Evolutionary conservation across 30 jellyfish, hydroid and myxozoan species (phyloP).

Genomic region (Catostylus mosaicus): DNA sequence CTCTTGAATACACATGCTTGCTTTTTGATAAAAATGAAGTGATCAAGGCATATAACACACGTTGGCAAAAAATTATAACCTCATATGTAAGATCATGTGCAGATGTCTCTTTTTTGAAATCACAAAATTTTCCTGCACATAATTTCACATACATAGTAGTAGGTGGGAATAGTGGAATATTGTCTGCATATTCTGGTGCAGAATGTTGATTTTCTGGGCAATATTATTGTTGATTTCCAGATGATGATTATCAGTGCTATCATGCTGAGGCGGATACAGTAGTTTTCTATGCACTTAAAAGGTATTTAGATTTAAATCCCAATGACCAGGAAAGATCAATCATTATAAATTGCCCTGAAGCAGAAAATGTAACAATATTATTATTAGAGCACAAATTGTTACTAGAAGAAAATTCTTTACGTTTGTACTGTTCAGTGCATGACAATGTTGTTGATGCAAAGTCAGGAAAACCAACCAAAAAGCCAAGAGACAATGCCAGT

Average conservation of each 20-base stretch:
- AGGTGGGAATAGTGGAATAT: slow-evolving; percentile 56
- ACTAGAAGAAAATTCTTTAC: background rate
- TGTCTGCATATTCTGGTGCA: slow-evolving; percentile 6
- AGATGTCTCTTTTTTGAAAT: background rate
- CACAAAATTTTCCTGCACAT: slow-evolving; percentile 29
- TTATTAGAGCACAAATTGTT: slow-evolving; percentile 47
- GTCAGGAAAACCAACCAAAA: slow-evolving; percentile 52
- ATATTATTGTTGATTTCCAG: background rate
- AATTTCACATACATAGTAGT: slow-evolving; percentile 37
- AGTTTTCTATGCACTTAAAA: slow-evolving; percentile 42
- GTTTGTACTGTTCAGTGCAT: slow-evolving; percentile 21
- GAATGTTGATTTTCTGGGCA: slow-evolving; percentile 25
- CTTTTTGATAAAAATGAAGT: slow-evolving; percentile 23
- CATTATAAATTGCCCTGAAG: slow-evolving; percentile 56
- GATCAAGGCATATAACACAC: slow-evolving; percentile 29
- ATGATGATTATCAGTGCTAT: slow-evolving; percentile 32
- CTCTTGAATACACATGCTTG: slow-evolving; percentile 47
- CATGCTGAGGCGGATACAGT: slow-evolving; percentile 72
- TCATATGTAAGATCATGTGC: slow-evolving; percentile 44
- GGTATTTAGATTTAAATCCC: slow-evolving; percentile 13
- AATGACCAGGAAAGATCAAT: slow-evolving; percentile 11
- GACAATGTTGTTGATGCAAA: slow-evolving; percentile 40
- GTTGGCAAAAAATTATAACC: slow-evolving; percentile 48
- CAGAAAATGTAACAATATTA: slow-evolving; percentile 48
- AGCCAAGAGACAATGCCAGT: slow-evolving; percentile 27